These are phyloP conservation scores for Labrus mixtus DNA, from an alignment of 2,113 vertebrate genomes.

Conservation along the genomic window DNA sequence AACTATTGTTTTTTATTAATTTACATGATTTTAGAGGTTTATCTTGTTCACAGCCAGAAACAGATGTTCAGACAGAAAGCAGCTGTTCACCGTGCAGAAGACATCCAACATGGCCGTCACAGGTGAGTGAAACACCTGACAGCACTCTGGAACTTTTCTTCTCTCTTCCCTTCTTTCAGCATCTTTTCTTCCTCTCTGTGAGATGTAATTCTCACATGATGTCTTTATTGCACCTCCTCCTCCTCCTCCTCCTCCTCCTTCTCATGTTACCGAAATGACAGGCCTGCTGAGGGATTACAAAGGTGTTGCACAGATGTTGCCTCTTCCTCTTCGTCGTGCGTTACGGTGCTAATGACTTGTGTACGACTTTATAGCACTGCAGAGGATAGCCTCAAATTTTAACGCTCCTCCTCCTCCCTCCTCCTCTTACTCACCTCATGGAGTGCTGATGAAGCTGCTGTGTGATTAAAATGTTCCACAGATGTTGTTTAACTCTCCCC, in stretches of 20 bases:
- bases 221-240: constrained; percentile 11
- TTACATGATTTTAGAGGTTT: too few relatives aligned
- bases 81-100: neutral
- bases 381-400: constrained; percentile 13
- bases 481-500: constrained; percentile 20
- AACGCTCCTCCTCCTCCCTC: constrained; percentile 6
- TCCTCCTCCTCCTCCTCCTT: constrained; percentile 15
- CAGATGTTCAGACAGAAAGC: neutral
- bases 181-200: neutral
- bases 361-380: constrained; percentile 30
- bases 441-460: constrained; percentile 37
- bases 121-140: neutral
- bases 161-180: neutral
- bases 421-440: constrained; percentile 9
- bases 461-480: constrained; percentile 33
- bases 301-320: constrained; percentile 47
- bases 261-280: neutral
- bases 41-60: too few relatives aligned
- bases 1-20: too few relatives aligned
- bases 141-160: neutral
- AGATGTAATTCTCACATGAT: neutral
- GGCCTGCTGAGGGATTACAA: constrained; percentile 27
- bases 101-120: constrained; percentile 10
- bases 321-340: constrained; percentile 41
- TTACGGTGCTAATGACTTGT: constrained; percentile 21